phyloP scores from a whole-genome alignment of 1,140 invertebrate genomes.

The Dendroctonus valens region DNA sequence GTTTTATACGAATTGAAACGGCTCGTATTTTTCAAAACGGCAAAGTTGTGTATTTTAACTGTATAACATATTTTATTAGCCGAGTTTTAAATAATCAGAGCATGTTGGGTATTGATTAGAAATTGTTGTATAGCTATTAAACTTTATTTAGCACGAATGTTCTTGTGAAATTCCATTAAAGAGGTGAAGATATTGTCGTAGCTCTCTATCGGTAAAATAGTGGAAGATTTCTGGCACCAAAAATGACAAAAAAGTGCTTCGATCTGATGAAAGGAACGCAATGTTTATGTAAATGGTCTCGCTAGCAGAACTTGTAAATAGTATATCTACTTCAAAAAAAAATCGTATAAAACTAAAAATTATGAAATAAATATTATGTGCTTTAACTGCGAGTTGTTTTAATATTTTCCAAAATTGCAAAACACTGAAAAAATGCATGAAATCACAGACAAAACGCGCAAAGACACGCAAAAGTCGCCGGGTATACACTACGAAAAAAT shows the following conservation, averaged over 20 bases:
- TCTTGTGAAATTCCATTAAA: neutral
- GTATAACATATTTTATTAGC: slow-evolving; percentile 19
- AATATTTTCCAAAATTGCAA: neutral
- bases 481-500: too few relatives aligned
- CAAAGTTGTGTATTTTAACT: slow-evolving; percentile 7
- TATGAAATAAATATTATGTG: slow-evolving; percentile 31
- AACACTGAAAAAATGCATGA: too few relatives aligned
- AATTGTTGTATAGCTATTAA: slow-evolving; percentile 9
- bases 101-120: slow-evolving; percentile 18
- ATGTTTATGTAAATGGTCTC: slow-evolving; percentile 46
- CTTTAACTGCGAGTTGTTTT: slow-evolving; percentile 6
- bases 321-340: slow-evolving; percentile 41
- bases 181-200: slow-evolving; percentile 15
- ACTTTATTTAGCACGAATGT: neutral
- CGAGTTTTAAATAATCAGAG: slow-evolving; percentile 19
- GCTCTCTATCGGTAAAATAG: slow-evolving; percentile 18
- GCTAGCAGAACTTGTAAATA: slow-evolving; percentile 50
- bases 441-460: too few relatives aligned
- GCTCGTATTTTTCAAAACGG: too few relatives aligned
- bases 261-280: slow-evolving; percentile 6
- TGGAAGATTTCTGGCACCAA: slow-evolving; percentile 6
- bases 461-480: too few relatives aligned
- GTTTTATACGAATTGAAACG: too few relatives aligned
- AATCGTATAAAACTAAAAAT: slow-evolving; percentile 46
- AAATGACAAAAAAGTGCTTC: slow-evolving; percentile 15